phyloP scores from a whole-genome alignment of 2,888 invertebrate genomes.

The Nymphalis c-album region DNA sequence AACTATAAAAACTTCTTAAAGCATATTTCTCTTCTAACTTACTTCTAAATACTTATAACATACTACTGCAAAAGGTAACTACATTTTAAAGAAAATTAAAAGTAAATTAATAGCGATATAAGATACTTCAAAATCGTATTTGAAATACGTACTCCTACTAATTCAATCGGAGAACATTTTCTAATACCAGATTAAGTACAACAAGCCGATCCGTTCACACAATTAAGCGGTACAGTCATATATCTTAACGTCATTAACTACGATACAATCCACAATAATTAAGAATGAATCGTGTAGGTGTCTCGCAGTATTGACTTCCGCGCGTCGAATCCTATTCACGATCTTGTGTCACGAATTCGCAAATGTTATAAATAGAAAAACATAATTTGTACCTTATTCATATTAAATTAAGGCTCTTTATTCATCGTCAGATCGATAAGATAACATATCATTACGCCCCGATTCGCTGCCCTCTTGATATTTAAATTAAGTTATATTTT shows the following conservation, averaged over 20 bases:
- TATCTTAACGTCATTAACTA: conserved; percentile 33
- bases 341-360: conserved; percentile 44
- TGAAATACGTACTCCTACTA: neutral
- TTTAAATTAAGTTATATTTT: conserved; percentile 40
- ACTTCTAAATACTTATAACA: neutral
- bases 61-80: neutral
- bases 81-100: neutral
- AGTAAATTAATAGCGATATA: neutral
- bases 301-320: conserved; percentile 42
- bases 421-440: conserved; percentile 24
- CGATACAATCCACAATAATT: conserved; percentile 40
- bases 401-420: conserved; percentile 24
- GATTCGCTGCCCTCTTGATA: conserved; percentile 39
- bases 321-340: conserved; percentile 44
- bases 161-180: conserved; percentile 9
- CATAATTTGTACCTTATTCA: conserved; percentile 28
- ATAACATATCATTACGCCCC: conserved; percentile 35
- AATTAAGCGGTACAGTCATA: conserved; percentile 34
- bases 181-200: conserved; percentile 16
- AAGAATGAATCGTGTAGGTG: conserved; percentile 43
- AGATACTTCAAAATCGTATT: neutral
- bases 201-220: conserved; percentile 23
- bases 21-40: neutral
- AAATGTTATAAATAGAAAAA: conserved; percentile 30
- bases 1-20: too few relatives aligned